Base-by-base conservation (phyloP, 1,140 invertebrate species). In the Listronotus oregonensis region DNA sequence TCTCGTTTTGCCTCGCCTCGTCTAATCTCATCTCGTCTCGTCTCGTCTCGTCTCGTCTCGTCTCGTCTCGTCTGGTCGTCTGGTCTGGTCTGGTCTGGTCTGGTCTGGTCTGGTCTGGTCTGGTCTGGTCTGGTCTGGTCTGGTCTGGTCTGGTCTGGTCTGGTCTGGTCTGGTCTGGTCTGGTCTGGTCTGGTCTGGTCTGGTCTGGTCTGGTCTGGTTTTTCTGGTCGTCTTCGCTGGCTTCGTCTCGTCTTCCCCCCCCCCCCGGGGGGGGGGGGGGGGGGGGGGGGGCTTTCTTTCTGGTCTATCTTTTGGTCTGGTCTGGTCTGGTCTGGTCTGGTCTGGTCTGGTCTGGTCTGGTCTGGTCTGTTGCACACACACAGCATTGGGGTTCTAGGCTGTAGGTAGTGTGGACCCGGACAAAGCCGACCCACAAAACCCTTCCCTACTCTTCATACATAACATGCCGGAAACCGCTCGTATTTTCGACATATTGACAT, bases 11-110 rank as follows among this genome's bases (percentile, higher is more conserved):
- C 12, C 15, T 44, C 6, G 42, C 12, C 15, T 44, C 6, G 42
- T 44, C 15, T 44, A 12, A 12, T 44, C 15, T 44, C 6, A 12
- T 44, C 15, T 44, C 6, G 42, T 44, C 15, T 44, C 6, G 42
- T 44, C 15, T 44, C 6, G 42, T 44, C 15, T 44, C 6, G 42
- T 44, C 15, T 44, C 6, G 42, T 44, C 15, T 44, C 6, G 42
- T 44, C 15, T 44, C 6, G 42, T 44, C 15, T 44, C 6, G 42
- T 44, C 15, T 44, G 42, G 42, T 44, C 15, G 42, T 44, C 15
- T 44, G 42, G 42, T 44, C 15, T 44, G 42, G 42, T 44, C 15
- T 44, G 42, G 42, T 44, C 15, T 44, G 42, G 42, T 44, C 15
- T 44, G 42, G 42, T 44, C 15, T 44, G 42, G 42, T 44, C 15